phyloP scores from a whole-genome alignment of 1,140 invertebrate genomes.

The Ladona fulva region DNA sequence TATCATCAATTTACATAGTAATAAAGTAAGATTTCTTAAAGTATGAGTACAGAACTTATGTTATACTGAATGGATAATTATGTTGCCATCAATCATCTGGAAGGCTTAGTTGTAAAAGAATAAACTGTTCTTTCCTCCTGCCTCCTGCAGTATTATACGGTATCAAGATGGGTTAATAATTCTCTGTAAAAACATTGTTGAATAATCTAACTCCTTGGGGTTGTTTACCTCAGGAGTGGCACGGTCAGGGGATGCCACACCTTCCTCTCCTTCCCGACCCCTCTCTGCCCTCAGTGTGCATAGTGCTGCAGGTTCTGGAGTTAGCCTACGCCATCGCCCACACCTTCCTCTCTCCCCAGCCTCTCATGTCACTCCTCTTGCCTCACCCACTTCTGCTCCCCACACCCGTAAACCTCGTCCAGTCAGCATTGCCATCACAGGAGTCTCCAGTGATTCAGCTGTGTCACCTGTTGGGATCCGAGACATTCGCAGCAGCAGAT shows the following conservation, averaged over 20 bases:
- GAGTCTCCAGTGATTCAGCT: constrained; percentile 47
- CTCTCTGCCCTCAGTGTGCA: constrained; percentile 69
- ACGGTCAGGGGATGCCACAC: constrained; percentile 60
- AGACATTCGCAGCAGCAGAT: constrained; percentile 38
- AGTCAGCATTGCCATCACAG: constrained; percentile 76
- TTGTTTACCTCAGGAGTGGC: constrained; percentile 35
- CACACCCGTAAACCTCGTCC: constrained; percentile 54
- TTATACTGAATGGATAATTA: too few species aligned
- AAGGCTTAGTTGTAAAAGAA: too few species aligned
- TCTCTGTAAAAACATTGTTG: too few species aligned
- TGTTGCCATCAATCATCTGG: too few species aligned
- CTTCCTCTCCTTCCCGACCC: constrained; percentile 61
- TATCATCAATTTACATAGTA: too few species aligned
- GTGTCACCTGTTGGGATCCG: constrained; percentile 28
- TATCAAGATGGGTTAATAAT: too few species aligned
- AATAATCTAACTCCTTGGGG: too few species aligned
- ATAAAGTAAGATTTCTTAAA: too few species aligned
- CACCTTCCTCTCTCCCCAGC: constrained; percentile 18
- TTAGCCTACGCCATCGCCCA: constrained; percentile 43
- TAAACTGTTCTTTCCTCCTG: too few species aligned
- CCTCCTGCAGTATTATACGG: too few species aligned
- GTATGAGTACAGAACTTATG: too few species aligned
- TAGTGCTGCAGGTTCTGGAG: constrained; percentile 46
- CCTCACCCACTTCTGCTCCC: constrained; percentile 37
- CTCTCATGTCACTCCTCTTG: not conserved